Evolutionary conservation across 2,888 invertebrate species (phyloP).

Genomic region (Stegophylla sp.): DNA sequence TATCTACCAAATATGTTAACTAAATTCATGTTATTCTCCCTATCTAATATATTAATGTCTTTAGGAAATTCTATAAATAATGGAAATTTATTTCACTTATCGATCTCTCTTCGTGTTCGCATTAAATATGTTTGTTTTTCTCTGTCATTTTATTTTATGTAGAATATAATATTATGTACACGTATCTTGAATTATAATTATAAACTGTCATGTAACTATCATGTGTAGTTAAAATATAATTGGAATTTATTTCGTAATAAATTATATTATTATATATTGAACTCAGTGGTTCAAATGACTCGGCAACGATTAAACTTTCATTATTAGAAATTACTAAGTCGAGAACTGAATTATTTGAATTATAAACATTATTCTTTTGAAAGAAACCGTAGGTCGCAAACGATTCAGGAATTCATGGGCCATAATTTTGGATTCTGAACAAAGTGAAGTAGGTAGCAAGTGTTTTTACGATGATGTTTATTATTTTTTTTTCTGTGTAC

Average conservation of each 20-base stretch:
- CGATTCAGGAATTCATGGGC: conserved; percentile 3
- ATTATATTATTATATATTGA: not conserved
- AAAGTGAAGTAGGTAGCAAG: too few species aligned
- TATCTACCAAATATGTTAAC: not conserved
- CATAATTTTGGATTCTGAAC: too few species aligned
- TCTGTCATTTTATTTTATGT: not conserved
- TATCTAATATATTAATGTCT: not conserved
- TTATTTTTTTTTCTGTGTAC: too few species aligned
- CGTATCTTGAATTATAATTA: not conserved
- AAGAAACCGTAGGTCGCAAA: conserved; percentile 15
- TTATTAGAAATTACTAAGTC: conserved; percentile 14
- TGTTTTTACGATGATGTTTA: too few species aligned
- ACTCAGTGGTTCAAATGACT: conserved; percentile 17
- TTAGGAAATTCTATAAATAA: not conserved
- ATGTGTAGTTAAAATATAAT: not conserved
- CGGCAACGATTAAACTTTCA: conserved; percentile 1
- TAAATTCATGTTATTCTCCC: not conserved
- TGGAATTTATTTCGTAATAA: not conserved
- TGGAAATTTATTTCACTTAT: not conserved
- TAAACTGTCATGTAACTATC: not conserved
- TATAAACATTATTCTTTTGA: conserved; percentile 34
- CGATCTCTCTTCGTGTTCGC: too few species aligned
- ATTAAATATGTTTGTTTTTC: too few species aligned
- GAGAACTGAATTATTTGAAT: not conserved
- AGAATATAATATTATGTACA: not conserved